These are phyloP conservation scores for Notolepis coatsorum DNA, from an alignment of 2,797 vertebrate genomes.

Conservation along the genomic window DNA sequence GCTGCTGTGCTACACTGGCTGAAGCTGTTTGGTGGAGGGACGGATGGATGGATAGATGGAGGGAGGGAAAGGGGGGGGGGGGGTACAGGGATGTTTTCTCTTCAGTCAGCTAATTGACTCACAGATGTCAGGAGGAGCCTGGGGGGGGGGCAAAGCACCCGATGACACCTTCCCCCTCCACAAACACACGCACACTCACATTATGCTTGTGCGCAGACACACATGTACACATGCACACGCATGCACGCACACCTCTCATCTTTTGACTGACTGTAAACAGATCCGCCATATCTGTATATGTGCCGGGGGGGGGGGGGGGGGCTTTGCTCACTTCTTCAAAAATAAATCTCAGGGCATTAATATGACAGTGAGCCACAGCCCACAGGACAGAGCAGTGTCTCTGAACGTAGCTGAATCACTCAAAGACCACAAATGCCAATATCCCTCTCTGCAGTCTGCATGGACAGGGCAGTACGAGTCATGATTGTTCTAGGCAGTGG, in stretches of 20 bases:
- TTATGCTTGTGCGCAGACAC: too few species aligned
- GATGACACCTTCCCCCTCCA: constrained; percentile 47
- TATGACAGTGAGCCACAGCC: constrained; percentile 42
- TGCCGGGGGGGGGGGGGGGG: constrained; percentile 7
- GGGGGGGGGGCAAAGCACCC: constrained; percentile 49
- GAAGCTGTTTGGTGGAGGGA: constrained; percentile 68
- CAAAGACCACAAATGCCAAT: constrained; percentile 33
- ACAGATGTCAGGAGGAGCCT: constrained; percentile 80
- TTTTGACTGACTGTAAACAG: constrained; percentile 53
- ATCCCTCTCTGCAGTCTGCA: constrained; percentile 13
- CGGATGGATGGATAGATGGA: constrained; percentile 51
- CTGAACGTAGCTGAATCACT: constrained; percentile 16
- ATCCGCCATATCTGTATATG: constrained; percentile 32
- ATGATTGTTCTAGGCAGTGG: constrained; percentile 42
- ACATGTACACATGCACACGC: constrained; percentile 12
- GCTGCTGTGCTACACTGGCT: constrained; percentile 65
- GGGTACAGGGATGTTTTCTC: constrained; percentile 82
- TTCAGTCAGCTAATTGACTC: constrained; percentile 86
- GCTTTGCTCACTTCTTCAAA: constrained; percentile 35
- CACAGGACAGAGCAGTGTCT: not conserved
- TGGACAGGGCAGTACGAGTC: constrained; percentile 31
- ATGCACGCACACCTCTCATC: constrained; percentile 21
- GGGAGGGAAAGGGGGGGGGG: constrained; percentile 30
- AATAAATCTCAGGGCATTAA: constrained; percentile 56
- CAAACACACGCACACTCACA: constrained; percentile 54